Base-by-base conservation (phyloP, 1,140 invertebrate genomes). In the Drosophila asahinai region DNA sequence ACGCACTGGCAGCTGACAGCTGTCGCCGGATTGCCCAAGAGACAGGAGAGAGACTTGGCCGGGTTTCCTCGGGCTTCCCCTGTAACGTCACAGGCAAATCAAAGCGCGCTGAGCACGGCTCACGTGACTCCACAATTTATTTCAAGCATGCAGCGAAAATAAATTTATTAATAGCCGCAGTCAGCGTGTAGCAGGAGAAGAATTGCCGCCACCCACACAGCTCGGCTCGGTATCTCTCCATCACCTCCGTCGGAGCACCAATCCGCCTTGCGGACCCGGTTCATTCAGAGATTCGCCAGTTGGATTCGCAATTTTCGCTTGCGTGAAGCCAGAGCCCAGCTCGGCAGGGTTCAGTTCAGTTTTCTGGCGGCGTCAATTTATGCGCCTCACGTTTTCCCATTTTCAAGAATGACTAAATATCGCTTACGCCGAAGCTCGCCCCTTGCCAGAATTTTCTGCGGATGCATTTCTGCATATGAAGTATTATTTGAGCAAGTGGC, bases 331-430 rank as follows among this genome's bases (percentile, higher is more conserved):
- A 65, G 73, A 68, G 77, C 65, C 63, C 61, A 49, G 36, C 15
- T 49, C 22, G 2, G 48, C 8, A 4, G 11, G 3, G 33, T 25
- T 49, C 70, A 77, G 77, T 78, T 81, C 62, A 45, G 48, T 70
- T 73, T 61, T 45, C 52, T 63, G 54, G 38, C 86, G 52, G 33
- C 19, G 71, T 82, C 86, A 90, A 91, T 92, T 92, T 92, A 92
- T 91, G 89, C 89, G 83, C 81, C 72, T 91, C 89, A 91, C 89
- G 89, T 91, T 91, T 91, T 91, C 89, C 64, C 89, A 91, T 91
- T 91, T 91, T 86, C 89, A 87, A 86, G 86, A 91, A 89, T 91
- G 89, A 91, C 89, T 91, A 91, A 91, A 91, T 91, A 91, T 91
- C 89, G 84, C 73, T 91, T 91, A 91, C 84, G 58, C 67, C 67